Conservation (phyloP, 2,113 vertebrate species). For the Strix aluco region DNA sequence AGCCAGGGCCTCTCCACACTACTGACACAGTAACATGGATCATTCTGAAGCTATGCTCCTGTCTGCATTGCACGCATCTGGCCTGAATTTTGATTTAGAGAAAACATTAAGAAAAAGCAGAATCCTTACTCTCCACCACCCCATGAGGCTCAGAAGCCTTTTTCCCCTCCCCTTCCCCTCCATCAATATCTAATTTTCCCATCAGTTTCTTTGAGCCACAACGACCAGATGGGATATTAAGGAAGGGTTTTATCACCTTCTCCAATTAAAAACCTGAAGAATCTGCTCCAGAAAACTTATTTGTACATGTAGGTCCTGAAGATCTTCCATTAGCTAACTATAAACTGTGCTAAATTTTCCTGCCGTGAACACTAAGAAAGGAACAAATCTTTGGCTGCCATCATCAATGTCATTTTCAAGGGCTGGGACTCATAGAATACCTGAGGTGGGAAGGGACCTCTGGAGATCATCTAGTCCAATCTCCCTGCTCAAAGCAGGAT, state of each 20-base stretch:
- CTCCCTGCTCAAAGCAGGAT: not conserved
- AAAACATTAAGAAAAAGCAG: not conserved
- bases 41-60: not conserved
- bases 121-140: not conserved
- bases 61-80: not conserved
- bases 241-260: not conserved
- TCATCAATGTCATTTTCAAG: not conserved
- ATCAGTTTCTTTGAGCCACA: not conserved
- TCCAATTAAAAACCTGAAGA: not conserved
- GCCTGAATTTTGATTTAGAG: not conserved
- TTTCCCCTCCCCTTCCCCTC: not conserved
- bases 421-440: not conserved
- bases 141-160: not conserved
- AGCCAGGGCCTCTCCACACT: not conserved
- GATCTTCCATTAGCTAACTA: not conserved
- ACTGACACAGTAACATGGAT: not conserved
- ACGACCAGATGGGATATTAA: not conserved
- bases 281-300: not conserved
- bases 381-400: not conserved
- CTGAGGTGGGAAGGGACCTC: not conserved
- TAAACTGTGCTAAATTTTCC: not conserved
- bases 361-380: not conserved
- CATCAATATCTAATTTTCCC: not conserved
- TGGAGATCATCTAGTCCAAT: not conserved
- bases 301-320: not conserved